phyloP scores from a whole-genome alignment of 2,113 vertebrate genomes.

The Neolamprologus kungweensis region DNA sequence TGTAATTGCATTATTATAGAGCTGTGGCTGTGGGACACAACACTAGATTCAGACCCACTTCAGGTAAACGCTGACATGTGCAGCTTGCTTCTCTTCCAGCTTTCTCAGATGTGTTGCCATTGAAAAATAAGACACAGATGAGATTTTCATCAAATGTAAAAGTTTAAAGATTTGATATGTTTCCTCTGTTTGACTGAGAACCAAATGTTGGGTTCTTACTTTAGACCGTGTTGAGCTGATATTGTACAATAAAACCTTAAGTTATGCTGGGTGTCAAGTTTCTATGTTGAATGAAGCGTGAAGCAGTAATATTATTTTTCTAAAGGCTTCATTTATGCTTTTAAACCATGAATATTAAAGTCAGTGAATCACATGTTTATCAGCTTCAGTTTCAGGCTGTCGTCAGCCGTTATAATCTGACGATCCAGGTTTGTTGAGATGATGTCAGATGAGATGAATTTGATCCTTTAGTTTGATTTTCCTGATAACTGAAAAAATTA shows the following conservation, averaged over 20 bases:
- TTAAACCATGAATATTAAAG: neutral
- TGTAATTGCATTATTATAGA: conserved; percentile 7
- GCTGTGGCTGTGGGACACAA: neutral
- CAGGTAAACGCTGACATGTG: neutral
- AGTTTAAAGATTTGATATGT: neutral
- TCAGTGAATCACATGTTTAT: neutral
- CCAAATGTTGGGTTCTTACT: neutral
- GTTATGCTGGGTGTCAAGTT: neutral
- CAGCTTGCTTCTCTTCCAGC: neutral
- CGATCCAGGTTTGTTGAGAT: neutral
- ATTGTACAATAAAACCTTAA: neutral
- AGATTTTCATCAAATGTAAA: neutral
- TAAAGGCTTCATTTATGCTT: neutral
- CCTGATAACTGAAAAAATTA: neutral
- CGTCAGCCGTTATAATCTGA: neutral
- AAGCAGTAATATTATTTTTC: neutral
- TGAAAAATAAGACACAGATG: neutral
- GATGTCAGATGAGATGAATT: neutral
- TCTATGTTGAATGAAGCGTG: neutral
- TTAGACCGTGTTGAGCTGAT: neutral
- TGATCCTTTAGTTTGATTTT: neutral
- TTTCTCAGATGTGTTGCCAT: neutral
- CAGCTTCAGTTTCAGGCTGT: neutral
- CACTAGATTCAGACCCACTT: neutral
- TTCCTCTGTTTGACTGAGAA: neutral